Conservation (phyloP, 2,888 invertebrate species). For the Hylaea fasciaria region DNA sequence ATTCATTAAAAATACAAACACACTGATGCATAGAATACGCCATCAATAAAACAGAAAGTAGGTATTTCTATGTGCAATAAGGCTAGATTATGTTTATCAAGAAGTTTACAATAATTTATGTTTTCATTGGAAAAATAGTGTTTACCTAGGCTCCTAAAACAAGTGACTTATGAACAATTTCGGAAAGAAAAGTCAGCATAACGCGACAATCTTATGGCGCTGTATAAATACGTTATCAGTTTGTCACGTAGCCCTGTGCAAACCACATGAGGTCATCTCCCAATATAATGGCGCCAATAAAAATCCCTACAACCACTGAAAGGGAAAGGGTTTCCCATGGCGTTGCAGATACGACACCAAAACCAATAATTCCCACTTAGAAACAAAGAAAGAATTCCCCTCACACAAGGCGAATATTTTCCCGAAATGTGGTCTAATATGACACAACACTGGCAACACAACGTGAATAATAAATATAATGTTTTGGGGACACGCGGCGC, state of each 20-base stretch:
- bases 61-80: no score
- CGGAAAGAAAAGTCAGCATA: neutral
- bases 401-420: slow-evolving; percentile 77
- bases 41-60: no score
- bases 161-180: no score
- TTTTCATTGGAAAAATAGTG: no score
- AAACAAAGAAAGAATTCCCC: slow-evolving; percentile 63
- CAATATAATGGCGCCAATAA: slow-evolving; percentile 11
- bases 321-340: slow-evolving; percentile 33
- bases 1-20: no score
- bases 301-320: slow-evolving; percentile 29
- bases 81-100: no score
- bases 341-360: slow-evolving; percentile 38
- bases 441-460: slow-evolving; percentile 79
- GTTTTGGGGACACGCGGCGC: slow-evolving; percentile 65
- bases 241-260: neutral
- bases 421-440: slow-evolving; percentile 80
- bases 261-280: neutral
- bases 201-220: no score
- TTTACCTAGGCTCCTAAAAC: no score
- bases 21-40: no score
- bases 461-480: slow-evolving; percentile 80
- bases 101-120: no score
- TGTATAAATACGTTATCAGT: no score
- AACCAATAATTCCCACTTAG: slow-evolving; percentile 44